Base-by-base conservation (phyloP, 2,888 invertebrate species). In the Syrista parreyssii region DNA sequence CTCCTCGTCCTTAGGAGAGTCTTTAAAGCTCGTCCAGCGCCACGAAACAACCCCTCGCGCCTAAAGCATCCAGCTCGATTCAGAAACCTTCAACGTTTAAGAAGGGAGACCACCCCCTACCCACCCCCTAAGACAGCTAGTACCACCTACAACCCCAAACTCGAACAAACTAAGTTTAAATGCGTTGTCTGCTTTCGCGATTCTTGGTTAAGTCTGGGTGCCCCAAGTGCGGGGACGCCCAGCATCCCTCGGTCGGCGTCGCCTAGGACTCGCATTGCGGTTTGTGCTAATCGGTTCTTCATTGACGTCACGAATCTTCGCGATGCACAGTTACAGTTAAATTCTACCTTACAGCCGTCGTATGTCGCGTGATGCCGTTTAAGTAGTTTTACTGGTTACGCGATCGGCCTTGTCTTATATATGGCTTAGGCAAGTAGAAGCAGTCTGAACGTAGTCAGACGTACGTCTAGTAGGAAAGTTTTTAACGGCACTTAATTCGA, bases 141-240 rank as follows among this genome's bases (percentile, higher is more conserved):
- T 12, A 40, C 40, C 15, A 40, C 40, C 4, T 1, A 55, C 2
- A 55, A 23, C 31, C 32, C 31, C 68, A 78, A 78, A 78, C 76
- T 78, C 76, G 73, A 68, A 74, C 76, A 73, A 78, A 78, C 75
- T 76, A 76, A 76, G 78, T 76, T 73, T 69, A 78, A 76, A 73
- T 55, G 55, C 55, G 23, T 78, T 76, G 75, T 40, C 75, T 71
- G 78, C 71, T 73, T 72, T 36, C 73, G 78, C 68, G 68, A 78
- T 75, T 75, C 78, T 78, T 81, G 82, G 68, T 77, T 79, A 76
- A 76, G 82, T 80, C 79, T 81, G n/a, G n/a, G n/a, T n/a, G n/a
- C n/a, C 81, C 79, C 80, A 79, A 33, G 79, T 74, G 77, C 81
- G 78, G 35, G 68, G 69, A 32, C 71, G 31, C 55, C 55, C 55